These are phyloP conservation scores for Channa maculata DNA, from an alignment of 2,113 vertebrate genomes.

Conservation along the genomic window DNA sequence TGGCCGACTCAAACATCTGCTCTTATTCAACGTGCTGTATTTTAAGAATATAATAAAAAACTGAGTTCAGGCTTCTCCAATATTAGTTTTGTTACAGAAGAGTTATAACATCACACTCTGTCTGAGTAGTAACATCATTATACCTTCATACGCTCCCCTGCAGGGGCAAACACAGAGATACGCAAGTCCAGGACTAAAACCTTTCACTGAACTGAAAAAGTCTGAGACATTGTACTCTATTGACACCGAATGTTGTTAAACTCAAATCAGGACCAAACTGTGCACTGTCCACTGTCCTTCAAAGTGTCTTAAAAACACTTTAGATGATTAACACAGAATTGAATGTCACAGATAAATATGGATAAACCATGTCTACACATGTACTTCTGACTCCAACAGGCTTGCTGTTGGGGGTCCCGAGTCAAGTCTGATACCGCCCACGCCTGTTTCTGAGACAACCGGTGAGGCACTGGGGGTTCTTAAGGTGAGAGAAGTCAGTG, in stretches of 20 bases:
- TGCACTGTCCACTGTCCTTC: background rate
- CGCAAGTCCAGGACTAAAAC: background rate
- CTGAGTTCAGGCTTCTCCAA: slow-evolving; percentile 24
- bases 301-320: background rate
- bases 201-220: background rate
- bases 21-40: slow-evolving; percentile 40
- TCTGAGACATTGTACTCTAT: background rate
- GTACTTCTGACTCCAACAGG: slow-evolving; percentile 84
- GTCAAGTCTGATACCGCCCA: slow-evolving; percentile 72
- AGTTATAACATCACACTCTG: slow-evolving; percentile 28
- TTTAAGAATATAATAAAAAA: slow-evolving; percentile 49
- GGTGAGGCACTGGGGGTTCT: slow-evolving; percentile 85
- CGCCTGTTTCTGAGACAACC: slow-evolving; percentile 77
- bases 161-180: background rate
- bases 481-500: slow-evolving; percentile 86
- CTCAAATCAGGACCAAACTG: slow-evolving; percentile 6
- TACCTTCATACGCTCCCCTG: slow-evolving; percentile 13
- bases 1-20: slow-evolving; percentile 58
- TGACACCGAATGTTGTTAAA: background rate
- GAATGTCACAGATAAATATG: slow-evolving; percentile 4
- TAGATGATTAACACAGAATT: background rate
- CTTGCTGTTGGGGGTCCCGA: slow-evolving; percentile 74
- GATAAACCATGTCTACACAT: slow-evolving; percentile 72
- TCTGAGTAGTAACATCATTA: slow-evolving; percentile 24
- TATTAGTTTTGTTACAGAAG: slow-evolving; percentile 47